phyloP scores from a whole-genome alignment of 2,113 vertebrate species.

The Mesembrinibis cayennensis region DNA sequence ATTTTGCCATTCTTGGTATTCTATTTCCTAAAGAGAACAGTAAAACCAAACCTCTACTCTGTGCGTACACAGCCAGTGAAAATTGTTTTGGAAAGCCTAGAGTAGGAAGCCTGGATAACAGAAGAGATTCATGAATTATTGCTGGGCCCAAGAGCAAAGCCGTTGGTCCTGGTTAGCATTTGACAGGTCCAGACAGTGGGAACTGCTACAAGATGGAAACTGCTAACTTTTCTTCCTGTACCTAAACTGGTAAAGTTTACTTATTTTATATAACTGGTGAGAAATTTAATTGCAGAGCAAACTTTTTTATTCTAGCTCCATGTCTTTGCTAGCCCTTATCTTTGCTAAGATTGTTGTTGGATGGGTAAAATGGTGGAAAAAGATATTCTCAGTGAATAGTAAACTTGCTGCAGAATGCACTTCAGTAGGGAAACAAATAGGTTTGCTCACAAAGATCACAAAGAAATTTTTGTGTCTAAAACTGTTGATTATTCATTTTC shows the following conservation, averaged over 20 bases:
- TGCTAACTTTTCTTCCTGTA: not conserved
- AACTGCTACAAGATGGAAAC: not conserved
- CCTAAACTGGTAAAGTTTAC: not conserved
- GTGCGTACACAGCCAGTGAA: not conserved
- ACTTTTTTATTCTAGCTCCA: not conserved
- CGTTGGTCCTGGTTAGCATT: not conserved
- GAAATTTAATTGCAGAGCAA: not conserved
- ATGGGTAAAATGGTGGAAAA: not conserved
- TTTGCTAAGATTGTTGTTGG: not conserved
- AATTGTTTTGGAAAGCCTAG: not conserved
- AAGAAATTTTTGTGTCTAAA: not conserved
- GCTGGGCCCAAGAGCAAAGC: not conserved
- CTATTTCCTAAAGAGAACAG: not conserved
- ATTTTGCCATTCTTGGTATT: not conserved
- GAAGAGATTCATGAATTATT: not conserved
- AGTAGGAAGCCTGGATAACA: not conserved
- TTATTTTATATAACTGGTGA: not conserved
- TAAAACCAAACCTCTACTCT: not conserved
- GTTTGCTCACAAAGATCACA: not conserved
- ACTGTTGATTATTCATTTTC: not conserved
- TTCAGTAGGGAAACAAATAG: not conserved
- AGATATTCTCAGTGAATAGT: not conserved
- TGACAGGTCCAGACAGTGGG: not conserved
- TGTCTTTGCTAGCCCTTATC: not conserved
- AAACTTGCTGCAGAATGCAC: not conserved